Evolutionary conservation across 2,797 vertebrate species (phyloP), one percentile per base, ranked within the genome.

Genomic region (Myoxocephalus aenaeus): DNA sequence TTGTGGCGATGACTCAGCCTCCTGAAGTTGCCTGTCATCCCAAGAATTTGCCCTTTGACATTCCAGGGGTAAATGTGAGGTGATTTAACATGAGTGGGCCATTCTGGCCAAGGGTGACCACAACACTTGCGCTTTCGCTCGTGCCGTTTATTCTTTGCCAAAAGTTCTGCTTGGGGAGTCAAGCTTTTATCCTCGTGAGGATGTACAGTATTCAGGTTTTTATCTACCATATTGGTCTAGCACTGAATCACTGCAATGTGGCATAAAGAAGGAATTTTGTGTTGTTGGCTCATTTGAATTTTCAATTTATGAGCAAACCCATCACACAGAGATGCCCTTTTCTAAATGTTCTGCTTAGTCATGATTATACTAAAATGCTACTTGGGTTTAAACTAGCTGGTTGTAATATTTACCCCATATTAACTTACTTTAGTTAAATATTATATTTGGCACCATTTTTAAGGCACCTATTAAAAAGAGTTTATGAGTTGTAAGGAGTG

Each of bases 61-160:
- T 93, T 92, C 87, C 62, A 13, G 59, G 40, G 66, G 64, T 65
- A 75, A 78, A 75, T 86, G 22, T 27, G 83, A 73, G 74, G 77
- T 86, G 79, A 82, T 86, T 73, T 70, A 64, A 72, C 59, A 67
- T 62, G 67, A 78, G 69, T 13, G 46, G 64, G 68, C 48, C 61
- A 10, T 66, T 80, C 64, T 48, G 70, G 85, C 84, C 83, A 89
- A 87, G 85, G 92, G 92, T 89, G 92, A 93, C 58, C 59, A 79
- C 77, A 85, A 87, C 89, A 87, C 88, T 90, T 75, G 90, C 44
- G 82, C 81, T 89, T 79, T 65, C 70, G 71, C 91, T 87, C 82
- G 84, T 92, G 93, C 81, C 81, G 17, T 73, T 82, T 75, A 79
- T 89, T 85, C 58, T 32, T 36, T 7, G 76, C 68, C 64, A 76